Evolutionary conservation across 2,888 invertebrate genomes (phyloP), one percentile per base, ranked within the genome.

Genomic region (Campoletis raptor): DNA sequence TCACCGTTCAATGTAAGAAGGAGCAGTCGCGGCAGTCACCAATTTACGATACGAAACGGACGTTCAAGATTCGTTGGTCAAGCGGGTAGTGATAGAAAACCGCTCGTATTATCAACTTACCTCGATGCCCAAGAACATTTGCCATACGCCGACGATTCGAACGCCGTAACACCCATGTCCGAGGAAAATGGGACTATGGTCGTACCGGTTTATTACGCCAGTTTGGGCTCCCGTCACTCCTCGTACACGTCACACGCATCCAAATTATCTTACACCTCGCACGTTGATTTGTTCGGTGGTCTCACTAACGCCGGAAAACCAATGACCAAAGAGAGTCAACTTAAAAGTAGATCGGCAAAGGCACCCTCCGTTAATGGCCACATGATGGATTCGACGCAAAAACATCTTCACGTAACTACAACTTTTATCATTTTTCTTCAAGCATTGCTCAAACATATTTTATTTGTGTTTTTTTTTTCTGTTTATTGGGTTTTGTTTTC

Each of bases 151-250:
- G 99, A 99, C 94, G 99, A 99, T 95, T 99, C 99, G 88, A 98
- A 98, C 93, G 99, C 99, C 89, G 99, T 98, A 85, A 99, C 99
- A 87, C 99, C 99, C 81, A 98, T 99, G 97, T 99, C 98, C 89
- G 99, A 99, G 95, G 99, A 99, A 95, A 98, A 98, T 95, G 98
- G 98, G 93, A 98, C 98, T 94, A 98, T 98, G 95, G 97, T 98
- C 92, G 98, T 98, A 92, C 98, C 98, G 85, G 97, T 97, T 94
- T 98, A 98, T 95, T 97, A 98, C 94, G 97, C 97, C 92, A 98
- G 97, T 95, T 87, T 95, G 95, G 97, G 97, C 91, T 98, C 98
- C 89, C 96, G 98, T 90, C 98, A 98, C 95, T 98, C 98, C 90
- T 99, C 98, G 91, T 98, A 99, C 95, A 98, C 98, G 90, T 99